These are phyloP conservation scores for Meloidogyne floridensis DNA, from an alignment of 1,140 invertebrate species.

Conservation along the genomic window DNA sequence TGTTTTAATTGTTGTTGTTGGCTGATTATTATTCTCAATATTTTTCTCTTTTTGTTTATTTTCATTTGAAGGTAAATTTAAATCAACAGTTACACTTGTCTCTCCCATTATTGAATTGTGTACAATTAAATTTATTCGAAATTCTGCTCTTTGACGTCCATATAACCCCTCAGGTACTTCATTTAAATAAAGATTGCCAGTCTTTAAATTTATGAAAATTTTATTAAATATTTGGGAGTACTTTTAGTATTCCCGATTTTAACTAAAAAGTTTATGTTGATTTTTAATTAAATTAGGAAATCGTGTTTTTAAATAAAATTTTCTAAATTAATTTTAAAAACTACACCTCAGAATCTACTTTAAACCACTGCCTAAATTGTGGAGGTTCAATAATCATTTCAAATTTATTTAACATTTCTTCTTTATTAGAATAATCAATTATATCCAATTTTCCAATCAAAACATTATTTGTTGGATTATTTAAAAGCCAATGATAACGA, in stretches of 20 bases:
- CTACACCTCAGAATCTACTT: constrained; percentile 29
- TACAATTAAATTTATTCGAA: constrained; percentile 13
- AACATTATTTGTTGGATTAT: constrained; percentile 17
- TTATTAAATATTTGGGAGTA: background rate
- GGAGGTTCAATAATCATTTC: constrained; percentile 34
- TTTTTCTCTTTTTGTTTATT: background rate
- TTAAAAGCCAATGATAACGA: constrained; percentile 36
- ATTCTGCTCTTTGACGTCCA: constrained; percentile 40
- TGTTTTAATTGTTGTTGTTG: constrained; percentile 7
- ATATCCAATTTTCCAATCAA: constrained; percentile 32
- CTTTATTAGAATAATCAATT: background rate
- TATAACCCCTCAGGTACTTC: constrained; percentile 37
- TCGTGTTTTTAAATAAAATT: no score
- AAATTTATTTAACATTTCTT: constrained; percentile 1
- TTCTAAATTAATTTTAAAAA: background rate
- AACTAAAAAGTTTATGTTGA: no score
- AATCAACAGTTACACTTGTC: constrained; percentile 36
- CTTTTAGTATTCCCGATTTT: no score
- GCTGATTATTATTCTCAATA: background rate
- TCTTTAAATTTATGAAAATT: constrained; percentile 8
- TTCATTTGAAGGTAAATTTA: constrained; percentile 31
- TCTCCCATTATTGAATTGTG: constrained; percentile 21
- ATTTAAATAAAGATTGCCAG: constrained; percentile 29
- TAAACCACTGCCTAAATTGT: constrained; percentile 41
- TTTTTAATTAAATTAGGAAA: no score